These are phyloP conservation scores for Alligator sinensis DNA, from an alignment of 2,113 vertebrate species.

Conservation along the genomic window DNA sequence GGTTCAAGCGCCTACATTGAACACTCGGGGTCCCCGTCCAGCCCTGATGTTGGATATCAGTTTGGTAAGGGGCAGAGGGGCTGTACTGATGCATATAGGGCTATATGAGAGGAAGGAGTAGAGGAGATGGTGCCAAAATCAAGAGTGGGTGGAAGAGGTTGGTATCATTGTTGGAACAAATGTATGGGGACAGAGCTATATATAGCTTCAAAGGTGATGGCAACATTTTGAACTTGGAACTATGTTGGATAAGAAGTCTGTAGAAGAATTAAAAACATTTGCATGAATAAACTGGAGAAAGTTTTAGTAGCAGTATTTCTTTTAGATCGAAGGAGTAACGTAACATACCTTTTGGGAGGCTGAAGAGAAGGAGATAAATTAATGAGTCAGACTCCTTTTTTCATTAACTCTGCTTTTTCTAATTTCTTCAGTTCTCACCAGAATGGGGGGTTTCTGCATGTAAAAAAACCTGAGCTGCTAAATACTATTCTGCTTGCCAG, in stretches of 20 bases:
- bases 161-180: background rate
- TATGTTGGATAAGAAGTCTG: background rate
- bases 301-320: background rate
- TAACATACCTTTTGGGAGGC: background rate
- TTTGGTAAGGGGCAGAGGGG: no score
- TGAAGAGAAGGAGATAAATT: background rate
- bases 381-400: background rate
- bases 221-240: background rate
- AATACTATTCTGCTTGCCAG: background rate
- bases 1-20: no score
- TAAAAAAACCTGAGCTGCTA: background rate
- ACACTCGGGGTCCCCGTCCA: no score
- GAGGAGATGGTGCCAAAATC: background rate
- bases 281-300: background rate
- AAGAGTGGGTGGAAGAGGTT: no score
- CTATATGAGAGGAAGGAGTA: background rate
- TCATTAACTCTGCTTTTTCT: background rate
- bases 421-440: background rate
- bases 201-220: background rate
- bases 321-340: background rate
- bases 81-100: rapidly evolving
- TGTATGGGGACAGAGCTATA: rapidly evolving
- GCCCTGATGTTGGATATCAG: no score
- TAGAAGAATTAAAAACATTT: background rate
- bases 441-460: background rate